These are phyloP conservation scores for Hycleus cichorii DNA, from an alignment of 1,140 invertebrate genomes.

Conservation along the genomic window DNA sequence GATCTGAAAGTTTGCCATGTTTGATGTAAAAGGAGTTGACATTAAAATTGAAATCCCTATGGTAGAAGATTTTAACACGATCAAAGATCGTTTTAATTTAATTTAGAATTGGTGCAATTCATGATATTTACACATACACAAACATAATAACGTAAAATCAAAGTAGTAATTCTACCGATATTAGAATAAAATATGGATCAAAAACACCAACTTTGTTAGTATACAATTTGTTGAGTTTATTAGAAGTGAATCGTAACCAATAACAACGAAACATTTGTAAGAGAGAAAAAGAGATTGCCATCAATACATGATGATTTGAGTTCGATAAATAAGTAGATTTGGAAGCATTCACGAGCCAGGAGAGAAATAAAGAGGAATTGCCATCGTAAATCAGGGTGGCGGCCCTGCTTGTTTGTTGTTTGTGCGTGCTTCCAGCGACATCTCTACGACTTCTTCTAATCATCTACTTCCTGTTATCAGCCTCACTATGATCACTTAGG, in stretches of 20 bases:
- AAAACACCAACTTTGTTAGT: too few relatives aligned
- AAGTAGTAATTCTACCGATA: too few relatives aligned
- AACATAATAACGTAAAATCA: too few relatives aligned
- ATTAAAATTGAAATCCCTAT: conserved; percentile 40
- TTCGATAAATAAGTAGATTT: conserved; percentile 38
- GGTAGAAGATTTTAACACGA: conserved; percentile 37
- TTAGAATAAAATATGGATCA: too few relatives aligned
- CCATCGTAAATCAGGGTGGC: conserved; percentile 25
- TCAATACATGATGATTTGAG: conserved; percentile 26
- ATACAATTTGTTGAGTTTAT: too few relatives aligned
- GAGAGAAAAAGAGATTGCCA: neutral
- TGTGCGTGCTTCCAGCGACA: conserved; percentile 22
- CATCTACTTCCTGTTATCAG: conserved; percentile 19
- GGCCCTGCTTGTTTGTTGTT: conserved; percentile 25
- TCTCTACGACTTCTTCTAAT: conserved; percentile 24
- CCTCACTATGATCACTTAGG: conserved; percentile 13
- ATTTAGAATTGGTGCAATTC: conserved; percentile 17
- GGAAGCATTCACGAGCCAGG: conserved; percentile 31
- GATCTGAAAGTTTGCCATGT: conserved; percentile 34
- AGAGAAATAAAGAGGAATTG: conserved; percentile 40
- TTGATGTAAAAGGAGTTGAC: conserved; percentile 41
- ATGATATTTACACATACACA: too few relatives aligned
- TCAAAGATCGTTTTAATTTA: conserved; percentile 40
- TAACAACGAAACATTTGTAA: too few relatives aligned
- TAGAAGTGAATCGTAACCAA: too few relatives aligned